A percentile compares a stretch with the other conserved stretches of the same genome.
phyloP scores from a whole-genome alignment of 2,888 invertebrate genomes.

The Drosophila diplacantha region DNA sequence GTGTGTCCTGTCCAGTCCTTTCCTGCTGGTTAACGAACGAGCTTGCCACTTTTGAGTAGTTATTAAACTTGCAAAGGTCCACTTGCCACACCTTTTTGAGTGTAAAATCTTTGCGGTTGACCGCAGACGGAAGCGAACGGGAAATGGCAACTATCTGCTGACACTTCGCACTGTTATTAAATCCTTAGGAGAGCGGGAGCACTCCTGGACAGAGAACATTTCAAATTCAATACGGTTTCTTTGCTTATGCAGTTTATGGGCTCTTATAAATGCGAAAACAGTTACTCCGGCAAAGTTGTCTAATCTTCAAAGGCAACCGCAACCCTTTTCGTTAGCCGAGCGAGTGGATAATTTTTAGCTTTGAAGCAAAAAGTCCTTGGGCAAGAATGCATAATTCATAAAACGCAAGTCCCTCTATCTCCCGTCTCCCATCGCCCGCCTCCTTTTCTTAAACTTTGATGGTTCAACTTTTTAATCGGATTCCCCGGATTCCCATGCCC shows the following conservation, averaged over 20 bases:
- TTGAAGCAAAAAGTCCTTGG: slow-evolving; percentile 61
- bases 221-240: slow-evolving; percentile 31
- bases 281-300: slow-evolving; percentile 24
- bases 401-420: slow-evolving; percentile 43
- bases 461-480: slow-evolving; percentile 70
- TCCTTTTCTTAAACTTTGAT: slow-evolving; percentile 57
- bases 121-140: slow-evolving; percentile 11
- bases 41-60: slow-evolving; percentile 48
- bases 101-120: slow-evolving; percentile 39
- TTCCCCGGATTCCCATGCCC: slow-evolving; percentile 49
- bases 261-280: slow-evolving; percentile 56
- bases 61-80: slow-evolving; percentile 64
- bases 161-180: slow-evolving; percentile 22
- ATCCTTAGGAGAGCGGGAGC: not conserved
- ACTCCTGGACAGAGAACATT: not conserved
- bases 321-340: slow-evolving; percentile 56
- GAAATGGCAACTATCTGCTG: slow-evolving; percentile 11
- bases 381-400: slow-evolving; percentile 70
- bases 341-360: slow-evolving; percentile 61
- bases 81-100: slow-evolving; percentile 54
- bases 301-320: slow-evolving; percentile 46
- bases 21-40: slow-evolving; percentile 37
- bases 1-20: not conserved
- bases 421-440: not conserved
- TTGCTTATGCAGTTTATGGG: slow-evolving; percentile 59